Evolutionary conservation across 1,140 invertebrate genomes (phyloP).

Genomic region (Anastatus disparis): DNA sequence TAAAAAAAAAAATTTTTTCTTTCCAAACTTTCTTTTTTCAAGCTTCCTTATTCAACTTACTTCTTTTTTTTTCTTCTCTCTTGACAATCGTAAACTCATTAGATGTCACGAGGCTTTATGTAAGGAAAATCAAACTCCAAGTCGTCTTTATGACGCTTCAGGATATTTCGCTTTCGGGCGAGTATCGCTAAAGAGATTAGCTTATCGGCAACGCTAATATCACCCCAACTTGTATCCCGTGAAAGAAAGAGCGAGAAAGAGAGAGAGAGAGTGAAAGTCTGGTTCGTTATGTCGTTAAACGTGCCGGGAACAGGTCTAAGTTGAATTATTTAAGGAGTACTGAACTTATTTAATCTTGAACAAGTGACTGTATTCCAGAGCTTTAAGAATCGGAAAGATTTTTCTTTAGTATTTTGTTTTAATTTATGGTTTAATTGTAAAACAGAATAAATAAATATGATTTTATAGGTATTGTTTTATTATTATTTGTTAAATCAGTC

Average conservation of each 20-base stretch:
- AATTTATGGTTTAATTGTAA: no score
- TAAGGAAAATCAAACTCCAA: constrained; percentile 20
- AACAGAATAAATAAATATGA: no score
- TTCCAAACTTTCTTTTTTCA: neutral
- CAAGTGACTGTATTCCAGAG: no score
- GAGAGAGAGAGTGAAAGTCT: neutral
- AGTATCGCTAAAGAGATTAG: constrained; percentile 38
- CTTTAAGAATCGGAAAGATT: no score
- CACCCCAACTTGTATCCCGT: neutral
- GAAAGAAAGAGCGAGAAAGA: neutral
- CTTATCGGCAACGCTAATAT: constrained; percentile 33
- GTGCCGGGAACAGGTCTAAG: constrained; percentile 10
- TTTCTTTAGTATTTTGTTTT: no score
- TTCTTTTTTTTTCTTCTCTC: neutral
- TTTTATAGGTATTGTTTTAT: no score
- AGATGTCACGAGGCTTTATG: neutral
- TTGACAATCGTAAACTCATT: constrained; percentile 31
- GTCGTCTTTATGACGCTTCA: constrained; percentile 13
- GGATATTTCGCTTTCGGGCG: constrained; percentile 4
- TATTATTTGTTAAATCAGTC: no score
- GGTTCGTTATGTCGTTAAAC: constrained; percentile 31
- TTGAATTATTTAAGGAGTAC: constrained; percentile 32
- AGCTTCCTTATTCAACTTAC: neutral
- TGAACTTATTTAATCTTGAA: no score
- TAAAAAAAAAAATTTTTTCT: neutral